phyloP scores from a whole-genome alignment of 1,140 invertebrate species.

The Druon quercuslanigerum region DNA sequence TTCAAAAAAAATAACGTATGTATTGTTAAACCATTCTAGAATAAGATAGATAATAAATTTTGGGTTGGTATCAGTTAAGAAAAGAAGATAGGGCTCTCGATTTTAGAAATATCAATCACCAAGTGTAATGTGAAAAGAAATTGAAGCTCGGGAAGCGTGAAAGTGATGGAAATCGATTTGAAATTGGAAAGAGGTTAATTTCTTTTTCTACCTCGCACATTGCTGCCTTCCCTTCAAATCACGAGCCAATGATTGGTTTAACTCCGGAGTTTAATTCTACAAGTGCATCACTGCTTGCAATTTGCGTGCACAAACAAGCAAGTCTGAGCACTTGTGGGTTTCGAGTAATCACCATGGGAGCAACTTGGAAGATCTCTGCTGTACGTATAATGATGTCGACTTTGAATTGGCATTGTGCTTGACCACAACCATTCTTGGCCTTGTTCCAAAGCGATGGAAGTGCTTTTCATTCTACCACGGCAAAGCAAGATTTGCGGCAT shows the following conservation, averaged over 20 bases:
- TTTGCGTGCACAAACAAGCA: slow-evolving; percentile 5
- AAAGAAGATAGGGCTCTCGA: too few species aligned
- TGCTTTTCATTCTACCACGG: too few species aligned
- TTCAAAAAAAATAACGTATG: too few species aligned
- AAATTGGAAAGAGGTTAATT: slow-evolving; percentile 9
- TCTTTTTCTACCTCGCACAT: not conserved
- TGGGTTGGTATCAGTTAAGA: too few species aligned
- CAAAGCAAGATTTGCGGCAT: too few species aligned
- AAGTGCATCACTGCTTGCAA: not conserved
- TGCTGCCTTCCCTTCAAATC: not conserved
- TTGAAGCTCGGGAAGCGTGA: not conserved
- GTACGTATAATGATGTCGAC: not conserved
- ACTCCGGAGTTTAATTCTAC: not conserved
- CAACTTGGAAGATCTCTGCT: not conserved
- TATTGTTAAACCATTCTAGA: too few species aligned
- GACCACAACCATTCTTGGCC: not conserved
- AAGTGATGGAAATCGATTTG: slow-evolving; percentile 4
- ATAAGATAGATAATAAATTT: too few species aligned
- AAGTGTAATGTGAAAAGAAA: not conserved
- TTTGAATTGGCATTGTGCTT: not conserved
- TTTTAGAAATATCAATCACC: not conserved
- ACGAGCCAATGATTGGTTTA: not conserved
- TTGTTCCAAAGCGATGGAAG: too few species aligned
- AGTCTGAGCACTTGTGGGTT: not conserved
- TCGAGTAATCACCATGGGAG: not conserved